Base-by-base conservation (phyloP, 2,888 invertebrate species). In the Drosophila maculinotata region DNA sequence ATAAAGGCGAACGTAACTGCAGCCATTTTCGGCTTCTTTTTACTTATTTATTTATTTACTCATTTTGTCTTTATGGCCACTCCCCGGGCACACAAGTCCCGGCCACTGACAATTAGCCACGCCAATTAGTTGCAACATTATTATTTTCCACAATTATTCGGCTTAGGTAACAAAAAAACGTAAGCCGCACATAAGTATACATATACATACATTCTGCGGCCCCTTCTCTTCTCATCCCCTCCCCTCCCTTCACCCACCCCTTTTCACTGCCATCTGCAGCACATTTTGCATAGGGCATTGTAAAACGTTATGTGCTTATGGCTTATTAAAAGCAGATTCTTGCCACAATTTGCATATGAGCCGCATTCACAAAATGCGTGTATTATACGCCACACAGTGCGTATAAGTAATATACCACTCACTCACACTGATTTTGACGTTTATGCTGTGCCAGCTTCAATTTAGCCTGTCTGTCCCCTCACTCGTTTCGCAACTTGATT, bases 81-180 rank as follows among this genome's bases (percentile, higher is more conserved):
- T 60, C 59, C 73, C 54, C 20, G 42, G 30, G 33, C 44, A 23
- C 36, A 33, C 14, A 35, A 33, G 41, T 26, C 48, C 31, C 25
- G 44, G 15, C 20, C 45, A 25, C 63, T 30, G 54, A 49, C 72
- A 82, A 82, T 80, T 85, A 76, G 76, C 54, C 53, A 63, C 72
- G 79, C 79, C 79, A 85, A 80, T 80, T 80, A 80, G 85, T 79
- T 80, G 72, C 66, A 82, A 54, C 77, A 72, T 69, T 72, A 75
- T 72, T 75, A 65, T 71, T 62, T 76, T 64, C 48, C 47, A 69
- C 77, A 75, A 69, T 72, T 76, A 72, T 64, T 56, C 9, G 47
- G 25, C 56, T 53, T 39, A 25, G 39, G 23, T 36, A n/a, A n/a
- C n/a, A 20, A 12, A 15, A 38, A 23, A 20, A 35, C 9, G 30